Base-by-base conservation (phyloP, 2,113 vertebrate genomes). In the Vidua chalybeata region DNA sequence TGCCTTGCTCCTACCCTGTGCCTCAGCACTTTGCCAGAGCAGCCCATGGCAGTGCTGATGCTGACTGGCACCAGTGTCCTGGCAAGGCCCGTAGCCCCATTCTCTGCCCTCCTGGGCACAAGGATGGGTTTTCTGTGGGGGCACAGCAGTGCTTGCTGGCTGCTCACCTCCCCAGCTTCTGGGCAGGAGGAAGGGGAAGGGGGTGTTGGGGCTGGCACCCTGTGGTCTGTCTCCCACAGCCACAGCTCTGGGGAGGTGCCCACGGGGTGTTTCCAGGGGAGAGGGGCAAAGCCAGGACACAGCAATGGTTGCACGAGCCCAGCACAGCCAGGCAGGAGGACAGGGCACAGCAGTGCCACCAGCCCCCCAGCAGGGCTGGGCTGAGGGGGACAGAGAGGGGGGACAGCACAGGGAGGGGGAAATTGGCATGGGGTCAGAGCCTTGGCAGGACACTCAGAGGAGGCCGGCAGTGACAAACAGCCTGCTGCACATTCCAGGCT, bases 231-330 rank as follows among this genome's bases (percentile, higher is more conserved):
- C 14, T 69, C 39, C 23, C 4, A 2, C 19, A 43, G 61, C 27
- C 5, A 0, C 74, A 93, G 69, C 58, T 31, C 52, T 68, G 31
- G 39, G 26, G 62, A 91, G 58, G n/a, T 49, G 66, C 28, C 64
- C 3, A 0, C 0, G 0, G 64, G 3, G 0, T 6, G 4, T 51
- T 90, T 61, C 31, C 0, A 0, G 35, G 43, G 28, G 1, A 86
- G 54, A 76, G 43, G 71, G 19, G 41, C 37, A 26, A 15, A 48
- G 45, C 45, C 9, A 13, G 41, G 39, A 41, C 52, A 16, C 0
- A 1, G 5, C 4, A 56, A 23, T 1, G 5, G 49, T 49, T 86
- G 75, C 75, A 83, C 54, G 76, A 88, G 21, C 27, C 56, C 0
- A 0, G 45, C 37, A 13, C 1, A 21, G 89, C 19, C 4, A 0